These are phyloP conservation scores for Pyrrhia umbra DNA, from an alignment of 2,888 invertebrate species.

Conservation along the genomic window DNA sequence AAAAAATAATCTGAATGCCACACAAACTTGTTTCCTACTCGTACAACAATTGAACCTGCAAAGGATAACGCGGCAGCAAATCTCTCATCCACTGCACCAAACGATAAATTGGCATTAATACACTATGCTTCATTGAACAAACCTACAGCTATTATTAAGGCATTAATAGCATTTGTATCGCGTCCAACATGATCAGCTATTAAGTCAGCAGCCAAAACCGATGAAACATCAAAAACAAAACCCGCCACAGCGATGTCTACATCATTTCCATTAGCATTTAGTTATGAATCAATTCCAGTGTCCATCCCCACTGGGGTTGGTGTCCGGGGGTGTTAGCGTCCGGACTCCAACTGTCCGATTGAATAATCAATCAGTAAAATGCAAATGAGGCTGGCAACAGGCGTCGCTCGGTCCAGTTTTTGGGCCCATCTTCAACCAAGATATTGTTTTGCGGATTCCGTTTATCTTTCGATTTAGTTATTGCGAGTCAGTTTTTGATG, in stretches of 20 bases:
- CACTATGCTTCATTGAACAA: neutral
- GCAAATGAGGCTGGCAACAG: slow-evolving; percentile 86
- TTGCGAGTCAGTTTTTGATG: slow-evolving; percentile 39
- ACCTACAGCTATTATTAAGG: slow-evolving; percentile 16
- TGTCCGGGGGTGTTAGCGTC: slow-evolving; percentile 52
- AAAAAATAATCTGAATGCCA: no score
- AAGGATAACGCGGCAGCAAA: no score
- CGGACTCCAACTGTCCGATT: slow-evolving; percentile 78
- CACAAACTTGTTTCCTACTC: no score
- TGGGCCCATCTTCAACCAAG: slow-evolving; percentile 44
- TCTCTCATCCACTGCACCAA: no score
- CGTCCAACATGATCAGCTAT: slow-evolving; percentile 19
- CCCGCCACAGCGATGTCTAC: slow-evolving; percentile 54
- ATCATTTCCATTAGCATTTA: slow-evolving; percentile 83
- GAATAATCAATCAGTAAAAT: slow-evolving; percentile 88
- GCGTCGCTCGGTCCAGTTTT: slow-evolving; percentile 71
- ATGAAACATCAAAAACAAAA: slow-evolving; percentile 33
- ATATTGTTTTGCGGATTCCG: slow-evolving; percentile 52
- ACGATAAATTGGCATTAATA: neutral
- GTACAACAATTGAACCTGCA: no score
- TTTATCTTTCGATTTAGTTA: slow-evolving; percentile 55
- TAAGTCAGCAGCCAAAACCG: slow-evolving; percentile 20
- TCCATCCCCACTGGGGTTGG: slow-evolving; percentile 64
- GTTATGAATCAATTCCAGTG: slow-evolving; percentile 81
- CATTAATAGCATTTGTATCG: slow-evolving; percentile 5